Conservation (phyloP, 2,797 vertebrate genomes). For the Ispidina picta region DNA sequence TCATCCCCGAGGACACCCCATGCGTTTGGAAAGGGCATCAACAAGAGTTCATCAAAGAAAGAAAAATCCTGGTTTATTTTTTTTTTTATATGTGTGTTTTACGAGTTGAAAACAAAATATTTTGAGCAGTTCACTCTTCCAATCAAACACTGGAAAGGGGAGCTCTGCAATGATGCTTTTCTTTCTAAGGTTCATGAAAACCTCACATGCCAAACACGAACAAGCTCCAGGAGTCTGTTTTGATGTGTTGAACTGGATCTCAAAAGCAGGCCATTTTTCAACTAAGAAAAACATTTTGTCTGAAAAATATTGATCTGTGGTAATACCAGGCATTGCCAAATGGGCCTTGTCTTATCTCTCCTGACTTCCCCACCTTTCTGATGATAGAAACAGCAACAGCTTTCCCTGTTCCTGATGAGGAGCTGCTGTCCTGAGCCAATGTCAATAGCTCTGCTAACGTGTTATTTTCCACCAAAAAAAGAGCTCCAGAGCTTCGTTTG, state of each 20-base stretch:
- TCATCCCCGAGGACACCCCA: neutral
- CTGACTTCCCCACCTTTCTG: conserved; percentile 36
- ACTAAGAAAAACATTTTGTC: neutral
- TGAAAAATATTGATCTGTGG: conserved; percentile 41
- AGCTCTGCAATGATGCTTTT: neutral
- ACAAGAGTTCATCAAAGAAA: neutral
- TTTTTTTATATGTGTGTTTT: neutral
- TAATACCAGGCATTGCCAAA: neutral
- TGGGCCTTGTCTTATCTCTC: conserved; percentile 37
- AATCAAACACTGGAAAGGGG: neutral
- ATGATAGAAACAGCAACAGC: conserved; percentile 1
- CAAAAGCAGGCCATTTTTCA: neutral
- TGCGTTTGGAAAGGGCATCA: neutral
- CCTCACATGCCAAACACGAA: neutral
- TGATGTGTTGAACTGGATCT: neutral
- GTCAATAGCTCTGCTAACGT: neutral
- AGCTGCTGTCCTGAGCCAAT: conserved; percentile 24
- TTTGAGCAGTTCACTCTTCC: neutral
- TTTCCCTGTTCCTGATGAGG: conserved; percentile 14
- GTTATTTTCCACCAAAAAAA: neutral
- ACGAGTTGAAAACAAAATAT: neutral
- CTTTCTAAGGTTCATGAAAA: neutral
- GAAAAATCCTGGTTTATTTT: neutral
- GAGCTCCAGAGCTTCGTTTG: neutral
- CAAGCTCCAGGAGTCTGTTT: neutral